These are phyloP conservation scores for Ophion costatus DNA, from an alignment of 2,888 invertebrate genomes.

Conservation along the genomic window DNA sequence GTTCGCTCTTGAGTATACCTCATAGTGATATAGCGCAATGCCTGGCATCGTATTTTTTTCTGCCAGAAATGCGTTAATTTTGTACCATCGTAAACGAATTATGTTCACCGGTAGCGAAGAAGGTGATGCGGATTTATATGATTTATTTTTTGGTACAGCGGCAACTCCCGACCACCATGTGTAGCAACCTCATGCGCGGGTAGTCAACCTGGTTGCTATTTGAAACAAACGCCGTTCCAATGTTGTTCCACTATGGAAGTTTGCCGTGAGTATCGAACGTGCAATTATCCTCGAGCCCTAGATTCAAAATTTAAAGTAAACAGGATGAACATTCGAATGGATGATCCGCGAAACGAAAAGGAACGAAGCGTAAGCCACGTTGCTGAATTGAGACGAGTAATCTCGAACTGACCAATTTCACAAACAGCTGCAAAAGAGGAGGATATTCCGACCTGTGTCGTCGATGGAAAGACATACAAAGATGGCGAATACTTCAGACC, in stretches of 20 bases:
- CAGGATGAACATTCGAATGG: background rate
- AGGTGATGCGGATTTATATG: background rate
- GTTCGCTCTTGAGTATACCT: background rate
- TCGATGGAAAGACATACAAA: slow-evolving; percentile 73
- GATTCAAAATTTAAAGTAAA: background rate
- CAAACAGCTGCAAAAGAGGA: slow-evolving; percentile 68
- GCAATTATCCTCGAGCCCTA: background rate
- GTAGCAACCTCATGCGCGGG: slow-evolving; percentile 11
- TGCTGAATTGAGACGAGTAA: background rate
- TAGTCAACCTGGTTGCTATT: background rate
- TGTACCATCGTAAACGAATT: background rate
- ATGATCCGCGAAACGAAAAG: background rate
- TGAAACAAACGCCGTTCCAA: background rate
- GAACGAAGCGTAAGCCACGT: background rate
- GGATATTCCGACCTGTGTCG: slow-evolving; percentile 69
- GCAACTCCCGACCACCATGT: background rate
- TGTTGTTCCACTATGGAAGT: slow-evolving; percentile 7
- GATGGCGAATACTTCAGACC: slow-evolving; percentile 73
- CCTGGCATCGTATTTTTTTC: no score
- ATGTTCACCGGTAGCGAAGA: background rate
- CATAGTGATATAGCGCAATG: background rate
- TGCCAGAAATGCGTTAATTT: no score
- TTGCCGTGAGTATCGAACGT: slow-evolving; percentile 28
- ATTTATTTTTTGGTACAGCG: slow-evolving; percentile 1
- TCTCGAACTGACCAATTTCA: background rate